A percentile compares a stretch with the other conserved stretches of the same genome.
Evolutionary conservation across 1,140 invertebrate species (phyloP).

Genomic region (Chrysoperla carnea): DNA sequence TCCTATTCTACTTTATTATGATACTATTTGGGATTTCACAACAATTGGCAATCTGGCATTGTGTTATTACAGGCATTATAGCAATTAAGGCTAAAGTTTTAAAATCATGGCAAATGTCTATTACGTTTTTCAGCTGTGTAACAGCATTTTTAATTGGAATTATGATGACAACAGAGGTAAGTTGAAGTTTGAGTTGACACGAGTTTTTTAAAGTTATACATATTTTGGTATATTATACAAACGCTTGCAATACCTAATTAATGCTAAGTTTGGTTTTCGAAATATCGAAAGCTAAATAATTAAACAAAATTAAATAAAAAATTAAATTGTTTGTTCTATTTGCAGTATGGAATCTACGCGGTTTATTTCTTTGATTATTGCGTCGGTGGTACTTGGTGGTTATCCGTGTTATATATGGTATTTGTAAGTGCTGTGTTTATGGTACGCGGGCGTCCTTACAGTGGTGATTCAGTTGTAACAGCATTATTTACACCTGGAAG

Average conservation of each 20-base stretch:
- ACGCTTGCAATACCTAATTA: no score
- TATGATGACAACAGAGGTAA: slow-evolving; percentile 75
- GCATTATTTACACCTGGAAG: slow-evolving; percentile 38
- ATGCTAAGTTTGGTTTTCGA: no score
- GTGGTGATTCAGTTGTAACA: slow-evolving; percentile 61
- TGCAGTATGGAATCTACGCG: slow-evolving; percentile 67
- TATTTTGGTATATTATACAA: background rate
- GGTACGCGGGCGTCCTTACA: slow-evolving; percentile 66
- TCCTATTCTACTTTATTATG: slow-evolving; percentile 69
- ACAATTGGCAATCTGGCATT: slow-evolving; percentile 46
- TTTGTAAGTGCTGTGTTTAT: slow-evolving; percentile 64
- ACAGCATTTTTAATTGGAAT: slow-evolving; percentile 71
- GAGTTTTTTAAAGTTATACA: background rate
- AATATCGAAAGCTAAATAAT: no score
- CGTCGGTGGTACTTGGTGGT: slow-evolving; percentile 70
- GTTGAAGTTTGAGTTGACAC: slow-evolving; percentile 9
- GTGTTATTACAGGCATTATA: slow-evolving; percentile 63
- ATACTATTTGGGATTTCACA: slow-evolving; percentile 76
- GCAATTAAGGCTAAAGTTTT: slow-evolving; percentile 52
- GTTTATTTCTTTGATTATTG: slow-evolving; percentile 73
- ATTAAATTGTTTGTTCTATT: no score
- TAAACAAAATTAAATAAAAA: no score
- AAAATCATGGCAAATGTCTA: slow-evolving; percentile 63
- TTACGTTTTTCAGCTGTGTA: slow-evolving; percentile 71
- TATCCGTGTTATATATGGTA: slow-evolving; percentile 58